Base-by-base conservation (phyloP, 2,888 invertebrate genomes). In the Glomeris marginata region DNA sequence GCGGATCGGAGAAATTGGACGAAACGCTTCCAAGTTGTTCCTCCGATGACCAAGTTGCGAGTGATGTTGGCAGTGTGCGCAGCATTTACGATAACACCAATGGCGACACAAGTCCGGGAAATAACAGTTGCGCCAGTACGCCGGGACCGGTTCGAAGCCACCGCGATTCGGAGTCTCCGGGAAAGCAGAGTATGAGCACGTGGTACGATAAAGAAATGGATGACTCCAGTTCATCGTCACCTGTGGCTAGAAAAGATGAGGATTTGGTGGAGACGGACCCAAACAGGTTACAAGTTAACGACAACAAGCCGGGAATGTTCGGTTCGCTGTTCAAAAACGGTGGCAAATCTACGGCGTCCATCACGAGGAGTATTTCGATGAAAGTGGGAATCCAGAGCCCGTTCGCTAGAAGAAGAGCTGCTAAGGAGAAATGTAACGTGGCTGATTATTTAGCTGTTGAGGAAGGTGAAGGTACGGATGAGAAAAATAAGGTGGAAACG, bases 291-390 rank as follows among this genome's bases (percentile, higher is more conserved):
- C 8, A 28, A 5, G 28, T 28, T 28, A 28, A 28, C n/a, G 42
- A 42, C 3, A 33, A n/a, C 11, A 46, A 37, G 5, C 37, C 11
- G 37, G 42, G 48, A 10, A 48, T 56, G 10, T 28, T 28, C 28
- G 28, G 28, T 28, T 28, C 28, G 8, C 8, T 28, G 28, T 28
- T 28, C 8, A 28, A 28, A 28, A 28, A 28, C 8, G 28, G 28
- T 28, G 28, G 28, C 28, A 61, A 61, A 45, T 64, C 64, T 4
- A 58, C 57, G 37, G 53, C 63, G 22, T 61, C 63, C 3, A 60
- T 68, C 16, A 67, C 66, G 51, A 57, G 68, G 33, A 67, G 67
- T 57, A 67, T 67, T 56, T 68, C 68, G 11, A 56, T 68, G 22
- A 65, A 66, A 58, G 60, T 63, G 44, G 45, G 47, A 42, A 46